Evolutionary conservation across 2,113 vertebrate genomes (phyloP).

Genomic region (Limnothrissa miodon): DNA sequence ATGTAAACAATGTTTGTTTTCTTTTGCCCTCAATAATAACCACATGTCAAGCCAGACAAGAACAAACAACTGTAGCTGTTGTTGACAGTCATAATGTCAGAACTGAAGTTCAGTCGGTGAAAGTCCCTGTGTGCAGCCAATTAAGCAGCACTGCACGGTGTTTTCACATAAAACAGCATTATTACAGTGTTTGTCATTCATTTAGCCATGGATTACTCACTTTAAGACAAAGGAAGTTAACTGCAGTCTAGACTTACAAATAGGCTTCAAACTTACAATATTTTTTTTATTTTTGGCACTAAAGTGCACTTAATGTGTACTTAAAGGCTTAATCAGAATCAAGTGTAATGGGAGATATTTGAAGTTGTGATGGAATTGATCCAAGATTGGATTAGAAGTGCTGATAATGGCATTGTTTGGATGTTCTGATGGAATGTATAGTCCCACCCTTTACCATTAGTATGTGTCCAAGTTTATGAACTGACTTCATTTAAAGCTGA

Average conservation of each 20-base stretch:
- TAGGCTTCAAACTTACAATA: not conserved
- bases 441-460: not conserved
- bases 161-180: not conserved
- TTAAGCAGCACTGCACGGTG: not conserved
- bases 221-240: not conserved
- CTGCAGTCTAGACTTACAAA: not conserved
- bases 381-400: not conserved
- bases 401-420: not conserved
- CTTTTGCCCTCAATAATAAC: not conserved
- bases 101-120: not conserved
- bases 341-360: not conserved
- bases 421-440: not conserved
- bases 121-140: not conserved
- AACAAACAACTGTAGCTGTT: not conserved
- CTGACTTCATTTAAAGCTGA: not conserved
- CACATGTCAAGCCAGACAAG: not conserved
- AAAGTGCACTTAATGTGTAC: not conserved
- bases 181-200: not conserved
- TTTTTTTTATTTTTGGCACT: not conserved
- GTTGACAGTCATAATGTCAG: not conserved
- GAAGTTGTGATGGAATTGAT: not conserved
- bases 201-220: not conserved
- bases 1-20: not conserved
- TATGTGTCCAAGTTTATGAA: not conserved
- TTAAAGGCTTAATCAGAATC: not conserved